These are phyloP conservation scores for Emydura subglobosa DNA, from an alignment of 2,113 vertebrate genomes.

Conservation along the genomic window DNA sequence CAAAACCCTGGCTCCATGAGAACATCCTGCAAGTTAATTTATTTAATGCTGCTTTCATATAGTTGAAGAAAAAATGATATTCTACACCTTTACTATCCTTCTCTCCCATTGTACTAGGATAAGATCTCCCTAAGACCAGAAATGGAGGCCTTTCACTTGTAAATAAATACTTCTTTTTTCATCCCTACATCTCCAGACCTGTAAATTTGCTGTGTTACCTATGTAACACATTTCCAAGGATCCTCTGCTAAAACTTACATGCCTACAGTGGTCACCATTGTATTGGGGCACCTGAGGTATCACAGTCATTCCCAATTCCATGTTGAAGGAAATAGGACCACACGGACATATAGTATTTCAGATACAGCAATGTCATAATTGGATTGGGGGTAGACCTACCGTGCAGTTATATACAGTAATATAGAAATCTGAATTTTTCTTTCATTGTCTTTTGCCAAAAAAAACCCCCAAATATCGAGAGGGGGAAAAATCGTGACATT, in stretches of 20 bases:
- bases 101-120: background rate
- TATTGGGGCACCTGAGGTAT: background rate
- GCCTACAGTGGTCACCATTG: background rate
- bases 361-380: background rate
- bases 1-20: background rate
- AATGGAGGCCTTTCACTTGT: background rate
- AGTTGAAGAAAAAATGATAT: background rate
- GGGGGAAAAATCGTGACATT: background rate
- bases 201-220: background rate
- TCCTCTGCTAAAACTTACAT: background rate
- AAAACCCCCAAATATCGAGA: background rate
- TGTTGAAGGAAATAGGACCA: background rate
- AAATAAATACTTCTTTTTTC: background rate
- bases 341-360: accelerated
- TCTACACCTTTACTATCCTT: background rate
- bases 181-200: background rate
- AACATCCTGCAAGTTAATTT: background rate
- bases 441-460: background rate
- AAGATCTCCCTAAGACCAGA: background rate
- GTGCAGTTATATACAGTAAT: background rate
- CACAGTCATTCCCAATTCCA: background rate
- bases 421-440: background rate
- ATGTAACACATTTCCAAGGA: background rate
- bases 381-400: background rate
- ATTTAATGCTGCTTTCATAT: accelerated